Conservation (phyloP, 2,797 vertebrate species). For the Acanthurus leucopareius region DNA sequence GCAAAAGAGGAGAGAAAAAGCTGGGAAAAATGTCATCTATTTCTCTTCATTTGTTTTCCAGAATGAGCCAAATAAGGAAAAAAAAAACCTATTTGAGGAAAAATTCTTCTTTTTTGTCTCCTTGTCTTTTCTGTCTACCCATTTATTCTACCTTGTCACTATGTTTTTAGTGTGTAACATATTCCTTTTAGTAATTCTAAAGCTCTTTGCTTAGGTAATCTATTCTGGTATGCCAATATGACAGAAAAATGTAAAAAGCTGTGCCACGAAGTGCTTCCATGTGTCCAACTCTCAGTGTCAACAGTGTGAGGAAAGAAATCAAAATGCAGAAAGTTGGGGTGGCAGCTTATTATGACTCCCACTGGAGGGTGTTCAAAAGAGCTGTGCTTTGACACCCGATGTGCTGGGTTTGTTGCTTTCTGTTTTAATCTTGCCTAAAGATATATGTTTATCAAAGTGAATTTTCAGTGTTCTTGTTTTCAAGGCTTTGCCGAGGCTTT, state of each 20-base stretch:
- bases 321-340: slow-evolving; percentile 68
- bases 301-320: slow-evolving; percentile 50
- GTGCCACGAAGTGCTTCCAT: slow-evolving; percentile 37
- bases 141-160: slow-evolving; percentile 29
- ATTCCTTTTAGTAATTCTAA: slow-evolving; percentile 14
- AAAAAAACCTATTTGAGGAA: slow-evolving; percentile 33
- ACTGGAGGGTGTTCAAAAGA: slow-evolving; percentile 78
- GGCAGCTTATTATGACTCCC: slow-evolving; percentile 71
- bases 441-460: slow-evolving; percentile 86
- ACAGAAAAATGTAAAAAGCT: slow-evolving; percentile 37
- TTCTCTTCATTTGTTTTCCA: slow-evolving; percentile 48
- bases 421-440: slow-evolving; percentile 83
- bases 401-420: slow-evolving; percentile 68
- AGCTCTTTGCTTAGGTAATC: slow-evolving; percentile 30
- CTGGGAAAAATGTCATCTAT: slow-evolving; percentile 26
- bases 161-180: slow-evolving; percentile 12
- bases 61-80: slow-evolving; percentile 47
- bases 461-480: slow-evolving; percentile 77
- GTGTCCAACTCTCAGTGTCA: slow-evolving; percentile 60
- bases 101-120: slow-evolving; percentile 9
- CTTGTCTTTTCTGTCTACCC: not conserved
- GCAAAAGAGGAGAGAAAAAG: slow-evolving; percentile 1
- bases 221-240: slow-evolving; percentile 7
- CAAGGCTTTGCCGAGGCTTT: slow-evolving; percentile 72
- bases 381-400: slow-evolving; percentile 57